phyloP scores from a whole-genome alignment of 2,113 vertebrate species.

The Leucoraja erinaceus region DNA sequence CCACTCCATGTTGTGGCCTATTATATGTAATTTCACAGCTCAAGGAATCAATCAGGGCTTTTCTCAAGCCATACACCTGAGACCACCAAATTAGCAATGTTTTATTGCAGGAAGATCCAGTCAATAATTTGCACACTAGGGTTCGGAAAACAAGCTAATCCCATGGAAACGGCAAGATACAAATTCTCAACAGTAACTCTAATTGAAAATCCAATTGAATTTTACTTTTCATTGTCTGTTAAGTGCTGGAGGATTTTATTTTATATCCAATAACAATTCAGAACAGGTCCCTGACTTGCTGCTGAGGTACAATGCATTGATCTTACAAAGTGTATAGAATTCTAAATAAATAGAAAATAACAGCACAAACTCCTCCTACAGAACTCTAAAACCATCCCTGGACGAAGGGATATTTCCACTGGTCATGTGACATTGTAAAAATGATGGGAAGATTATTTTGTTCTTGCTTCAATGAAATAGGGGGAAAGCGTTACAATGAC shows the following conservation, averaged over 20 bases:
- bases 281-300: neutral
- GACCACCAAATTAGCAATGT: neutral
- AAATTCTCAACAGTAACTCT: neutral
- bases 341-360: slow-evolving; percentile 33
- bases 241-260: slow-evolving; percentile 9
- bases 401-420: neutral
- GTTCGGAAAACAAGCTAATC: neutral
- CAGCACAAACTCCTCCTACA: neutral
- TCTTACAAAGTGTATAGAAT: neutral
- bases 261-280: neutral
- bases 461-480: neutral
- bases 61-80: neutral
- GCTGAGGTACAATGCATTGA: neutral
- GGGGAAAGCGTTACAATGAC: neutral
- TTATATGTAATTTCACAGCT: neutral
- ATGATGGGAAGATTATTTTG: neutral
- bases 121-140: neutral
- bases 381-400: neutral
- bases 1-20: neutral
- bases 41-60: neutral
- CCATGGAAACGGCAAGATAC: neutral
- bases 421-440: neutral
- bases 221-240: neutral
- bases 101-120: neutral
- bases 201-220: neutral